Evolutionary conservation across 30 jellyfish, hydroid and myxozoan species (phyloP).

Genomic region (Hydractinia echinata): DNA sequence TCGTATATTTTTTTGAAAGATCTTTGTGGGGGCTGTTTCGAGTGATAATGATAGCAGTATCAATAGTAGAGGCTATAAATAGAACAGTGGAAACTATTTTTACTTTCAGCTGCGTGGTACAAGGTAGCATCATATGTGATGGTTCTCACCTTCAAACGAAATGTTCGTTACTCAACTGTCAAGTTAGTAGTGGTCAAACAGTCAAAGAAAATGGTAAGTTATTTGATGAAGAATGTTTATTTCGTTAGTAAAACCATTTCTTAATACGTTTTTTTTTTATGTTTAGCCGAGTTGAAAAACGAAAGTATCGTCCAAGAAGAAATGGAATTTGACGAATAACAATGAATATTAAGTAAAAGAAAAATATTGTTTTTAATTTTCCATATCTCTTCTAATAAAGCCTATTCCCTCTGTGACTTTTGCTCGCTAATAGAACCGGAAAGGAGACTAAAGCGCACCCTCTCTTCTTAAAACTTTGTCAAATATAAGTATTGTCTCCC

Average conservation of each 20-base stretch:
- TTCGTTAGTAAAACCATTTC: background rate
- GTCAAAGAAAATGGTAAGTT: conserved; percentile 34
- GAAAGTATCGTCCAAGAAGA: conserved; percentile 26
- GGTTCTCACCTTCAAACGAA: conserved; percentile 51
- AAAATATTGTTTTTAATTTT: too few species aligned
- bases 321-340: conserved; percentile 24
- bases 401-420: too few species aligned
- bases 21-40: too few species aligned
- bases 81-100: background rate
- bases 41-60: too few species aligned
- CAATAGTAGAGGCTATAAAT: too few species aligned
- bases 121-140: conserved; percentile 66
- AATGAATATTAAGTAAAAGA: background rate
- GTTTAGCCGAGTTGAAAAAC: conserved; percentile 13
- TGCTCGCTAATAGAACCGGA: too few species aligned
- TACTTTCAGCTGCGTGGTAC: conserved; percentile 50
- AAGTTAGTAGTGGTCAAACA: conserved; percentile 66
- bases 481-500: too few species aligned
- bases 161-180: conserved; percentile 63
- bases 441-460: too few species aligned
- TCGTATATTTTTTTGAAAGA: background rate
- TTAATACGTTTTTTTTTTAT: background rate
- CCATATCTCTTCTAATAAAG: too few species aligned
- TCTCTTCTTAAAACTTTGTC: too few species aligned
- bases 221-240: background rate